These are phyloP conservation scores for Hippopotamus amphibius DNA, from an alignment of 2,113 vertebrate genomes.

Conservation along the genomic window DNA sequence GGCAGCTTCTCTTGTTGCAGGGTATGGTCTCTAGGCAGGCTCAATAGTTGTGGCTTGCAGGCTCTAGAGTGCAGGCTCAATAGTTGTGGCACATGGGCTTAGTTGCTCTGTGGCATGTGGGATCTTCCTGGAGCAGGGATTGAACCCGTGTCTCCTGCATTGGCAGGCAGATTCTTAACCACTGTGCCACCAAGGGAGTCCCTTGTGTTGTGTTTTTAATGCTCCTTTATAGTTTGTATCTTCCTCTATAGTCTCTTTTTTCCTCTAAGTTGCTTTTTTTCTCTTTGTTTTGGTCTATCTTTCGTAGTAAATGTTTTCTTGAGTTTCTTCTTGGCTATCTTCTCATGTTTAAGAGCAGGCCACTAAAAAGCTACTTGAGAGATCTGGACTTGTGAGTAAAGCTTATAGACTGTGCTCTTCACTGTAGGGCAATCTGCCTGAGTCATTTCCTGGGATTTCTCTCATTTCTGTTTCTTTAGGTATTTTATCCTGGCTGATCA, in stretches of 20 bases:
- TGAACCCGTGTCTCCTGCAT: too few relatives aligned
- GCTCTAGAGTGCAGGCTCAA: too few relatives aligned
- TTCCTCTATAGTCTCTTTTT: neutral
- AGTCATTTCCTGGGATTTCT: neutral
- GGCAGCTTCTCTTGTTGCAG: too few relatives aligned
- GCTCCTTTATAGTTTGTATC: neutral
- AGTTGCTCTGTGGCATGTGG: too few relatives aligned
- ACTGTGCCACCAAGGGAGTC: too few relatives aligned
- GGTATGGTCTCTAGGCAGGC: too few relatives aligned
- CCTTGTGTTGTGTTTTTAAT: neutral
- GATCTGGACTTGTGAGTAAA: neutral
- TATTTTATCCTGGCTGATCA: neutral
- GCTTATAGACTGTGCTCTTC: neutral
- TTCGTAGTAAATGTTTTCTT: neutral
- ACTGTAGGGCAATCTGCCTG: neutral
- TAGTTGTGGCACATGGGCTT: too few relatives aligned
- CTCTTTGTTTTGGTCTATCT: neutral
- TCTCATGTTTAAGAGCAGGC: neutral
- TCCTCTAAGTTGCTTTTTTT: neutral
- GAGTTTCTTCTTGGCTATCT: neutral
- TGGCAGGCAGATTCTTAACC: too few relatives aligned
- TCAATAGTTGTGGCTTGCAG: too few relatives aligned
- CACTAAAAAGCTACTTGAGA: neutral
- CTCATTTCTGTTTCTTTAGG: neutral
- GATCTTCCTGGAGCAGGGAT: too few relatives aligned